Evolutionary conservation across 2,113 vertebrate genomes (phyloP).

Genomic region (Pelvicachromis taeniatus): DNA sequence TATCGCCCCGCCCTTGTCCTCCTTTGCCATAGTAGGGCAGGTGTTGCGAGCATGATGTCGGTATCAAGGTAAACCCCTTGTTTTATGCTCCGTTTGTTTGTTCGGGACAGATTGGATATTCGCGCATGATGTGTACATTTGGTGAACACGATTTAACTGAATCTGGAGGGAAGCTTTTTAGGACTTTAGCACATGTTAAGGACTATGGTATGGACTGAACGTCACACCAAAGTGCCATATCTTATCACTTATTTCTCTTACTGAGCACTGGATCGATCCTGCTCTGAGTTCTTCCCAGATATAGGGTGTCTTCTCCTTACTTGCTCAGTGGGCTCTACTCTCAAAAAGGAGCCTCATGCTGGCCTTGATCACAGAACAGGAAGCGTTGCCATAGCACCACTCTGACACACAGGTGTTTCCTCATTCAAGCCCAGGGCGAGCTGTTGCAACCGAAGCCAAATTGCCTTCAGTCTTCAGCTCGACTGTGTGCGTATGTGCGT

Average conservation of each 20-base stretch:
- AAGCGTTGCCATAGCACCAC: slow-evolving; percentile 62
- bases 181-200: not conserved
- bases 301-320: not conserved
- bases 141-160: not conserved
- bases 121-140: not conserved
- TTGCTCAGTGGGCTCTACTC: slow-evolving; percentile 28
- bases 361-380: slow-evolving; percentile 57
- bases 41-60: slow-evolving; percentile 45
- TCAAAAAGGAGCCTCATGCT: slow-evolving; percentile 13
- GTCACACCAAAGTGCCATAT: not conserved
- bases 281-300: slow-evolving; percentile 1
- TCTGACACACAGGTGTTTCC: slow-evolving; percentile 64
- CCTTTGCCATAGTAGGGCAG: slow-evolving; percentile 18
- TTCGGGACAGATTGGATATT: not conserved
- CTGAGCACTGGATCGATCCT: not conserved
- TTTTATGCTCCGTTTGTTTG: not conserved
- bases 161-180: not conserved
- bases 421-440: slow-evolving; percentile 51
- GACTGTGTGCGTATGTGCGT: not conserved
- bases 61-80: slow-evolving; percentile 27
- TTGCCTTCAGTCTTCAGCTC: slow-evolving; percentile 19
- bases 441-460: slow-evolving; percentile 47
- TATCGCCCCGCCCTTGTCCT: slow-evolving; percentile 41
- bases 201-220: not conserved
- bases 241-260: not conserved